Percentiles rank a stretch among this genome's conserved stretches.
These are phyloP conservation scores for Drosophila recens DNA, from an alignment of 2,888 invertebrate species.

Conservation along the genomic window DNA sequence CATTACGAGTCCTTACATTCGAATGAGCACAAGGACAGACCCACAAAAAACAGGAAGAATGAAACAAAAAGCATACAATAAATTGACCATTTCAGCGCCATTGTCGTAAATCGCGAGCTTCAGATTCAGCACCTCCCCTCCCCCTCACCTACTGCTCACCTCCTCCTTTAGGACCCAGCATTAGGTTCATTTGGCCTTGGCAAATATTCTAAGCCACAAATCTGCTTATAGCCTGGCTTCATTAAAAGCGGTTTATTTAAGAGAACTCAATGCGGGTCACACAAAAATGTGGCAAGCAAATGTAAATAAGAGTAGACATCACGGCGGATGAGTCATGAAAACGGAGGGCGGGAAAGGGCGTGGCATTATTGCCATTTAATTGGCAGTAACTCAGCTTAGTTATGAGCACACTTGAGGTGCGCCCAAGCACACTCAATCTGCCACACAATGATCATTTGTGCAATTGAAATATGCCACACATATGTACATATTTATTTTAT, in stretches of 20 bases:
- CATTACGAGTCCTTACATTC: conserved; percentile 63
- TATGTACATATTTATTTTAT: neutral
- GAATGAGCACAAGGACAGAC: conserved; percentile 52
- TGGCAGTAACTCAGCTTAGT: conserved; percentile 48
- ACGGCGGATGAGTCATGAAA: neutral
- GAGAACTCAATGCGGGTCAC: conserved; percentile 53
- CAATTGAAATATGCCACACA: conserved; percentile 4
- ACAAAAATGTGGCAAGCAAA: conserved; percentile 30
- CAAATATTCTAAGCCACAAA: conserved; percentile 81
- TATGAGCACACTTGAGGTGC: conserved; percentile 32
- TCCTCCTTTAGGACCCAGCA: neutral
- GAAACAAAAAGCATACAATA: conserved; percentile 45
- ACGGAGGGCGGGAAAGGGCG: neutral
- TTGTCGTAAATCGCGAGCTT: conserved; percentile 67
- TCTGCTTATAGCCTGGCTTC: conserved; percentile 79
- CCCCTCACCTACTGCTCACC: neutral
- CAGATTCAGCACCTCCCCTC: conserved; percentile 14
- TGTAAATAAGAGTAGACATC: conserved; percentile 35
- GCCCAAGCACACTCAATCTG: conserved; percentile 9
- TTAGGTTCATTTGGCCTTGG: conserved; percentile 69
- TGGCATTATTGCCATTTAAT: conserved; percentile 27
- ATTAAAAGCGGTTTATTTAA: conserved; percentile 80
- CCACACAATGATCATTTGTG: conserved; percentile 12
- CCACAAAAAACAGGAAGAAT: conserved; percentile 11
- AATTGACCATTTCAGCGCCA: conserved; percentile 75